A percentile compares a stretch with the other conserved stretches of the same genome.
Conservation (phyloP, 2,113 vertebrate species). For the Anas platyrhynchos region DNA sequence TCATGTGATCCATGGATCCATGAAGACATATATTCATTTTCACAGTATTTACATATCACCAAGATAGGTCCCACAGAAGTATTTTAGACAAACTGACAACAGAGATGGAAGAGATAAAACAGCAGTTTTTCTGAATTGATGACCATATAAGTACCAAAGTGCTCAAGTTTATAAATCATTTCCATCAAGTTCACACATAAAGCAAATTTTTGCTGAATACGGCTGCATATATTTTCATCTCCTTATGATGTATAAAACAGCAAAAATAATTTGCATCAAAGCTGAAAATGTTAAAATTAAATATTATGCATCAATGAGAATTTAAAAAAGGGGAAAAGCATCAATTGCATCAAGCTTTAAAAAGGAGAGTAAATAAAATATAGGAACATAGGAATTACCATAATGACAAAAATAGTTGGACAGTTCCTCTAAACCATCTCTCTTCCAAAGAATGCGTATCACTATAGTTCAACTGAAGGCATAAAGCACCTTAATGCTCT, state of each 20-base stretch:
- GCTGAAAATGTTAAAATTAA: conserved; percentile 54
- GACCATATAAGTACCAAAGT: not conserved
- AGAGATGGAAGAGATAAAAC: not conserved
- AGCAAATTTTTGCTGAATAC: conserved; percentile 21
- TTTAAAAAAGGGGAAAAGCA: conserved; percentile 10
- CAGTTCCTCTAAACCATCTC: not conserved
- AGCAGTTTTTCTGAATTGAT: not conserved
- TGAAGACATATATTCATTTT: not conserved
- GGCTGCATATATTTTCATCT: conserved; percentile 2
- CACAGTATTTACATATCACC: not conserved
- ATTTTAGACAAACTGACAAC: not conserved
- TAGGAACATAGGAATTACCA: conserved; percentile 46
- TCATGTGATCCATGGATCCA: not conserved
- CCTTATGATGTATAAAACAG: not conserved
- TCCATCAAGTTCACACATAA: not conserved
- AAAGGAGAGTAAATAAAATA: conserved; percentile 14
- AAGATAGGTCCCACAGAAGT: not conserved
- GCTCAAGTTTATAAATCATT: not conserved
- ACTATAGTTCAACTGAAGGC: not conserved
- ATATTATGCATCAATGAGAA: conserved; percentile 36
- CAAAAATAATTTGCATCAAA: conserved; percentile 40
- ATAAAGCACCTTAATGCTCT: not conserved
- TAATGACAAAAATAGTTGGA: not conserved
- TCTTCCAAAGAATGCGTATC: not conserved
- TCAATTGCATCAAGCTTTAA: conserved; percentile 39